These are phyloP conservation scores for Betta splendens DNA, from an alignment of 2,797 vertebrate genomes.

Conservation along the genomic window DNA sequence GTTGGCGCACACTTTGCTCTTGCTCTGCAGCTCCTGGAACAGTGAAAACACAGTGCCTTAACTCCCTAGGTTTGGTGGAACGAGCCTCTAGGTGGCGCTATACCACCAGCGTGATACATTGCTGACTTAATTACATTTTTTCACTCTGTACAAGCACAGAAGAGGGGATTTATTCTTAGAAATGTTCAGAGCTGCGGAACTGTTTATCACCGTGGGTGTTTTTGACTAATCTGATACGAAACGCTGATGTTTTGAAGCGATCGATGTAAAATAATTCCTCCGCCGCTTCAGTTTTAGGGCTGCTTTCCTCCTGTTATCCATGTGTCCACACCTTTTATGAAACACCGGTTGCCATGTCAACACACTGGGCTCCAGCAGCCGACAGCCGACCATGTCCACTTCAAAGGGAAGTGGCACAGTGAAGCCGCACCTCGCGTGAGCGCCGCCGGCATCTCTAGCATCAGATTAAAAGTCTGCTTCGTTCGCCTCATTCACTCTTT, in stretches of 20 bases:
- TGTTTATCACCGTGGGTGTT: neutral
- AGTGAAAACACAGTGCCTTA: conserved; percentile 15
- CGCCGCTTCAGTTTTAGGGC: neutral
- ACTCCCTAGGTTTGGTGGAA: neutral
- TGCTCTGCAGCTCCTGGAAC: conserved; percentile 90
- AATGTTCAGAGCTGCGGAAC: neutral
- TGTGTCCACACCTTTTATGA: neutral
- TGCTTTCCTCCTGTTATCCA: neutral
- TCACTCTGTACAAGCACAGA: neutral
- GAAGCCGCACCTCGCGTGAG: neutral
- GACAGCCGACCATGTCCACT: conserved; percentile 13
- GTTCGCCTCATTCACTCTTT: conserved; percentile 13
- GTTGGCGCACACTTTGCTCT: conserved; percentile 98
- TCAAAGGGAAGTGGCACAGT: neutral
- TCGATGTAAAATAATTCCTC: neutral
- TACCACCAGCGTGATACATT: conserved; percentile 2
- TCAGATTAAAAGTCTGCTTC: neutral
- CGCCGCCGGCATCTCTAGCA: neutral
- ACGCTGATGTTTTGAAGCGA: neutral
- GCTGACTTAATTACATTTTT: conserved; percentile 4
- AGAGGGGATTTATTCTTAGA: neutral
- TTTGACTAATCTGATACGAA: neutral
- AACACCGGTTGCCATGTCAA: conserved; percentile 33
- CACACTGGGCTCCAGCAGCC: conserved; percentile 12
- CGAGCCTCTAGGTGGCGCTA: conserved; percentile 33